phyloP scores from a whole-genome alignment of 64 coral and sea anemone genomes.

The Trachythela sp. region DNA sequence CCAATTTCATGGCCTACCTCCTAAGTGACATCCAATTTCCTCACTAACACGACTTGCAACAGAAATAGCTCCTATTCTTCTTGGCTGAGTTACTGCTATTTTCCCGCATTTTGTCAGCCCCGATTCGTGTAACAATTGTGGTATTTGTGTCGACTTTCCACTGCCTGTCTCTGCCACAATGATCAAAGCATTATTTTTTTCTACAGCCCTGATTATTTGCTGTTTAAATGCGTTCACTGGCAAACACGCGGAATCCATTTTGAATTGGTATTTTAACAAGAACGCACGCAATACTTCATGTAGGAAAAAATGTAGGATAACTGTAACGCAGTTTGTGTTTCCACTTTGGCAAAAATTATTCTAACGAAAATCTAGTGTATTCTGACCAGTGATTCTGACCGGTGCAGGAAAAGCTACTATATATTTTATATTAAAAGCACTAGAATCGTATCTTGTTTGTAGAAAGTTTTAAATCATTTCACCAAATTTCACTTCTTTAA shows the following conservation, averaged over 20 bases:
- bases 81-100: conserved; percentile 78
- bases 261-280: background rate
- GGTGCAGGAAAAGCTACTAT: too few relatives aligned
- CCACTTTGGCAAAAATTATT: background rate
- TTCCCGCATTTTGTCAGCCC: conserved; percentile 43
- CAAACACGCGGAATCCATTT: background rate
- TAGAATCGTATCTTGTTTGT: too few relatives aligned
- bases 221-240: conserved; percentile 61
- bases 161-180: conserved; percentile 87
- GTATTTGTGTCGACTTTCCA: conserved; percentile 85
- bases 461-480: too few relatives aligned
- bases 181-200: conserved; percentile 82
- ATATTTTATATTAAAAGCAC: too few relatives aligned
- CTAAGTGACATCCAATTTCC: conserved; percentile 63
- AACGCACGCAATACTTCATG: background rate
- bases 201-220: conserved; percentile 57
- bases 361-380: too few relatives aligned
- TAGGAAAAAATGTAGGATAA: background rate
- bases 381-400: too few relatives aligned
- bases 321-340: background rate
- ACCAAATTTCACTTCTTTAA: too few relatives aligned
- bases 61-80: conserved; percentile 82
- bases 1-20: conserved; percentile 41
- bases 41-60: conserved; percentile 76
- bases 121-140: conserved; percentile 67